A percentile compares a stretch with the other conserved stretches of the same genome.
phyloP scores from a whole-genome alignment of 2,888 invertebrate species.

The Sclerodermus sp. region DNA sequence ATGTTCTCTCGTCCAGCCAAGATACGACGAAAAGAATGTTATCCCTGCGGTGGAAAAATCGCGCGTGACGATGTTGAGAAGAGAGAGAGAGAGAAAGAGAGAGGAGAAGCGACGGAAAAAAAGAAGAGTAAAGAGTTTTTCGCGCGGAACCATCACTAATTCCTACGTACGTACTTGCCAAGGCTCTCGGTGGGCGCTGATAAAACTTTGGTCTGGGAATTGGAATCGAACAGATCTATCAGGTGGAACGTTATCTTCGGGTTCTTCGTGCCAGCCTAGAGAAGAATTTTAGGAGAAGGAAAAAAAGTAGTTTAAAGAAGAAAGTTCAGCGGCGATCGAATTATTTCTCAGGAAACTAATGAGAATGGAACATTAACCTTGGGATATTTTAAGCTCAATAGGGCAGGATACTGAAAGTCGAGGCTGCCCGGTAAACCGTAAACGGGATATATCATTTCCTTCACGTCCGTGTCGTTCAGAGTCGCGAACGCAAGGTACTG shows the following conservation, averaged over 20 bases:
- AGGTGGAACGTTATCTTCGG: constrained; percentile 72
- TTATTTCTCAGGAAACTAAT: background rate
- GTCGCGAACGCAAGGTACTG: constrained; percentile 70
- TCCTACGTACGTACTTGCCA: constrained; percentile 33
- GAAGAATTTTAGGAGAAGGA: too few relatives aligned
- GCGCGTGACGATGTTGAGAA: too few relatives aligned
- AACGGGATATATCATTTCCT: constrained; percentile 65
- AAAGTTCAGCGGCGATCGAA: background rate
- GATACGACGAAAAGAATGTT: constrained; percentile 70
- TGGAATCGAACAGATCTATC: constrained; percentile 60
- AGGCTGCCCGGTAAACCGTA: constrained; percentile 68
- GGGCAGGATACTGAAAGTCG: constrained; percentile 69
- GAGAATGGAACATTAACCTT: constrained; percentile 64
- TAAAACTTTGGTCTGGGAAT: constrained; percentile 32
- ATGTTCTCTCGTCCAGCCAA: constrained; percentile 68
- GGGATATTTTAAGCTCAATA: constrained; percentile 73
- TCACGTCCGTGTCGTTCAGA: constrained; percentile 73
- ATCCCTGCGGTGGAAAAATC: too few relatives aligned
- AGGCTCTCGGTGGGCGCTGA: constrained; percentile 36
- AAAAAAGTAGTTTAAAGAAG: too few relatives aligned
- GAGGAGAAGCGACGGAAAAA: background rate
- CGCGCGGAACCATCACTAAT: too few relatives aligned
- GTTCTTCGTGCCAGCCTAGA: constrained; percentile 72
- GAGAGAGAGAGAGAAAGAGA: too few relatives aligned
- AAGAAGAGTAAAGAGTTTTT: too few relatives aligned